phyloP scores from a whole-genome alignment of 2,113 vertebrate genomes.

The Picathartes gymnocephalus region DNA sequence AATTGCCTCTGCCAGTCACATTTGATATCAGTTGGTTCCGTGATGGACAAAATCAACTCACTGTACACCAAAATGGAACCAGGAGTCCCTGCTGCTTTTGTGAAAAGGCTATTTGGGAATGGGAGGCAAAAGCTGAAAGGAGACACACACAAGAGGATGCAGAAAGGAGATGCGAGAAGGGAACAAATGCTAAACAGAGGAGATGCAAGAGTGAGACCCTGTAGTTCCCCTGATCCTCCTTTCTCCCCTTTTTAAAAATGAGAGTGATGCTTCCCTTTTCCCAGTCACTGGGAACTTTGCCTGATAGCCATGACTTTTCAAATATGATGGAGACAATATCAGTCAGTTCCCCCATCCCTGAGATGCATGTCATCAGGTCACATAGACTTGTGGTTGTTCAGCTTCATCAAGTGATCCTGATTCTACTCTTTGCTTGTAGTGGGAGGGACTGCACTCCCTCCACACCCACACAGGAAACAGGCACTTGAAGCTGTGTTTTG shows the following conservation, averaged over 20 bases:
- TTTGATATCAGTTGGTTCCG: background rate
- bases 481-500: background rate
- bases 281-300: background rate
- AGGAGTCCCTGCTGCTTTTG: background rate
- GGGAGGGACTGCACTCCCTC: background rate
- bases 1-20: background rate
- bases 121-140: background rate
- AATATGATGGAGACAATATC: background rate
- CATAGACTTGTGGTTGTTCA: background rate
- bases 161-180: background rate
- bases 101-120: background rate
- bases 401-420: background rate
- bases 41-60: background rate
- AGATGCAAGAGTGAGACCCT: background rate
- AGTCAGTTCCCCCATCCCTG: background rate
- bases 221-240: background rate
- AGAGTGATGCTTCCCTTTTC: background rate
- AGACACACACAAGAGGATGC: background rate
- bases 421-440: background rate
- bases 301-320: background rate
- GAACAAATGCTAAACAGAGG: background rate
- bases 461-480: background rate
- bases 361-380: background rate
- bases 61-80: background rate
- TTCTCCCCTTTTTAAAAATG: background rate